Percentiles rank a stretch among this genome's conserved stretches.
Evolutionary conservation across 1,140 invertebrate genomes (phyloP).

Genomic region (Paramacrobiotus metropolitanus): DNA sequence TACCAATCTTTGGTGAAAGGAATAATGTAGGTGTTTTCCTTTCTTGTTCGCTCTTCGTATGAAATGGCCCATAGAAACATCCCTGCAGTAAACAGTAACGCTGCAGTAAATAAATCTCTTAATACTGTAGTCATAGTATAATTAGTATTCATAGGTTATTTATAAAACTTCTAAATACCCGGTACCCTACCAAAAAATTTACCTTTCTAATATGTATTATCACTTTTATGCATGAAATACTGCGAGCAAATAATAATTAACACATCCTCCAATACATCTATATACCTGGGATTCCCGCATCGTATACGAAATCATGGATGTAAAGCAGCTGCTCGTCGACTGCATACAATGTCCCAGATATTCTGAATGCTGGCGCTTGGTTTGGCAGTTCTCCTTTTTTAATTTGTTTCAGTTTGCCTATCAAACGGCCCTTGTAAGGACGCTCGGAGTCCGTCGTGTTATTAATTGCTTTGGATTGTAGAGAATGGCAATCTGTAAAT

Average conservation of each 20-base stretch:
- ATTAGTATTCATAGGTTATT: too few species aligned
- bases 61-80: background rate
- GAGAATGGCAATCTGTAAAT: too few species aligned
- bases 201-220: too few species aligned
- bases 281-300: background rate
- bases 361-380: background rate
- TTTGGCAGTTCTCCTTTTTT: background rate
- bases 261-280: too few species aligned
- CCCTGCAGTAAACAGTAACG: background rate
- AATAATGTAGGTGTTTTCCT: background rate
- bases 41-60: background rate
- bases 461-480: too few species aligned
- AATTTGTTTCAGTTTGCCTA: background rate
- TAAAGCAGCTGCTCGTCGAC: background rate
- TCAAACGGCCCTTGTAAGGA: background rate
- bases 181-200: too few species aligned
- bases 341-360: background rate
- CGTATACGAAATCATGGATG: background rate
- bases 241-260: too few species aligned
- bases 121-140: too few species aligned
- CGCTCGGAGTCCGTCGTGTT: background rate
- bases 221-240: too few species aligned
- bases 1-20: background rate
- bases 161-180: too few species aligned
- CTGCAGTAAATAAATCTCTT: too few species aligned